Evolutionary conservation across 2,888 invertebrate species (phyloP).

Genomic region (Odontocolon sp.): DNA sequence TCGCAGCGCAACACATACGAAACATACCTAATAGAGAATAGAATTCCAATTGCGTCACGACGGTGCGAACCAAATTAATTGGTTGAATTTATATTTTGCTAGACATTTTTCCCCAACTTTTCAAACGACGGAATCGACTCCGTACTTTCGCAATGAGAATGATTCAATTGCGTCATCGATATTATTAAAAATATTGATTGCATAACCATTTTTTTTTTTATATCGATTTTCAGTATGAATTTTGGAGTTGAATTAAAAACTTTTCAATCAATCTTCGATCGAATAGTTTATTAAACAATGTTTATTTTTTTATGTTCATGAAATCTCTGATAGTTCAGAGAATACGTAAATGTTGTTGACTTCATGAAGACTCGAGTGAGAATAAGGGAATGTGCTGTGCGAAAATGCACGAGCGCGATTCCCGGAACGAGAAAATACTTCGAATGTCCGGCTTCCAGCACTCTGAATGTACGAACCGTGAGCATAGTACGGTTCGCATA

Average conservation of each 20-base stretch:
- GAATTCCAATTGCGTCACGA: background rate
- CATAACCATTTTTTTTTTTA: too few species aligned
- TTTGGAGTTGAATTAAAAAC: too few species aligned
- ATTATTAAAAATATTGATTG: too few species aligned
- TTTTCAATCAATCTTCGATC: too few species aligned
- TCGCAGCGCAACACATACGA: background rate
- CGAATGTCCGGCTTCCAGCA: background rate
- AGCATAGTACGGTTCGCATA: conserved; percentile 1
- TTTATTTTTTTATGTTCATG: background rate
- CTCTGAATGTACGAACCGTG: conserved; percentile 17
- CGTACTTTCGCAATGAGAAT: too few species aligned
- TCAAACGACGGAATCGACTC: too few species aligned
- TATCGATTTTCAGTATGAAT: too few species aligned
- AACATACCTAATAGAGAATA: background rate
- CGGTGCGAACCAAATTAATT: conserved; percentile 4
- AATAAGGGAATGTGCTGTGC: background rate
- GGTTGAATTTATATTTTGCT: background rate
- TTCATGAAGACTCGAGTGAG: background rate
- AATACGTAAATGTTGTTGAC: background rate
- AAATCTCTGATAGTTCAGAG: background rate
- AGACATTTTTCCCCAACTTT: too few species aligned
- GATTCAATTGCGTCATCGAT: too few species aligned
- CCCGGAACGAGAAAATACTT: conserved; percentile 33
- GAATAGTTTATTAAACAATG: background rate
- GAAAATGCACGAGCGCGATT: conserved; percentile 23